phyloP scores from a whole-genome alignment of 2,797 vertebrate genomes.

The Petrocephalus schoutedeni region DNA sequence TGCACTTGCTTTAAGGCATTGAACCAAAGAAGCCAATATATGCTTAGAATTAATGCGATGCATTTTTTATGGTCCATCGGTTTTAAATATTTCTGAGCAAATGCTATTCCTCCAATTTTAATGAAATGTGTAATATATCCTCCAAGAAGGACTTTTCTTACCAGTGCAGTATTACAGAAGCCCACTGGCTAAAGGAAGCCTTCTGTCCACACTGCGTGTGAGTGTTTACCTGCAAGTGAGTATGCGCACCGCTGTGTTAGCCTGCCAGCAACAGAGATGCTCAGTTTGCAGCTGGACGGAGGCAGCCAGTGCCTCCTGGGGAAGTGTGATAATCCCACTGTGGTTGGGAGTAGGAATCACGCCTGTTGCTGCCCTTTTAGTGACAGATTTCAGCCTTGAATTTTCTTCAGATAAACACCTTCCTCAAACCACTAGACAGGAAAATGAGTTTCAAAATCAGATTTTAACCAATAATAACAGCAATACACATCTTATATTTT shows the following conservation, averaged over 20 bases:
- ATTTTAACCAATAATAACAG: conserved; percentile 4
- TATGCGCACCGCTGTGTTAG: conserved; percentile 41
- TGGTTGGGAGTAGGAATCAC: conserved; percentile 47
- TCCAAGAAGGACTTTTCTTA: background rate
- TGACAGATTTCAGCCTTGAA: conserved; percentile 41
- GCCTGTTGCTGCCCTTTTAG: conserved; percentile 39
- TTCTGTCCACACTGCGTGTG: background rate
- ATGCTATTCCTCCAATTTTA: background rate
- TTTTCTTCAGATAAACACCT: conserved; percentile 43
- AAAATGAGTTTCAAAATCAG: conserved; percentile 23
- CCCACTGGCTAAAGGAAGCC: background rate
- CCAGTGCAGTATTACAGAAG: background rate
- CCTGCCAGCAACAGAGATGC: conserved; percentile 42
- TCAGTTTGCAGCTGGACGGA: conserved; percentile 46
- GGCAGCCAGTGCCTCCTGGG: conserved; percentile 55
- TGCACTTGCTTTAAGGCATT: background rate
- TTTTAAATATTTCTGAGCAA: background rate
- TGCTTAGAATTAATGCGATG: background rate
- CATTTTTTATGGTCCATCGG: background rate
- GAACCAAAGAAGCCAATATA: background rate
- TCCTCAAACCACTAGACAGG: conserved; percentile 25
- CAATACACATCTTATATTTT: conserved; percentile 34
- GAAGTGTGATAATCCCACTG: conserved; percentile 65
- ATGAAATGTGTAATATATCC: background rate
- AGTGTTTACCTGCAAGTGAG: background rate